Evolutionary conservation across 2,888 invertebrate species (phyloP).

Genomic region (Watsonalla cultraria): DNA sequence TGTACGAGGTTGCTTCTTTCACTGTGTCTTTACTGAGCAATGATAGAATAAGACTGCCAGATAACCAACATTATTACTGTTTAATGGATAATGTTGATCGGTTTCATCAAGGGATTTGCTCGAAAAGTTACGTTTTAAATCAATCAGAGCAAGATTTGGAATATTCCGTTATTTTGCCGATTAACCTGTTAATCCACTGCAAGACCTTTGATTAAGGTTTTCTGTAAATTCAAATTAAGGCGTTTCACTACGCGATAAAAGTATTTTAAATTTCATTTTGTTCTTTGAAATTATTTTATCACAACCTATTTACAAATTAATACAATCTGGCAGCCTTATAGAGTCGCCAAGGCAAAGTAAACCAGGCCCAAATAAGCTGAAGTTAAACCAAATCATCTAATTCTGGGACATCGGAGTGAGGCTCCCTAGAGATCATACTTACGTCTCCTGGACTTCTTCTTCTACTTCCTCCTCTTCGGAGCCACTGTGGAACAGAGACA

Average conservation of each 20-base stretch:
- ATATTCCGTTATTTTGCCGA: too few species aligned
- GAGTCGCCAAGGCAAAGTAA: conserved; percentile 61
- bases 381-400: conserved; percentile 59
- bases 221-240: too few species aligned
- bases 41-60: conserved; percentile 1
- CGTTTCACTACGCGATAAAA: too few species aligned
- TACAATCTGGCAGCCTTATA: conserved; percentile 11
- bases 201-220: too few species aligned
- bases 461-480: conserved; percentile 87
- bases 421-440: conserved; percentile 66
- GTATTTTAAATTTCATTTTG: too few species aligned
- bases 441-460: conserved; percentile 88
- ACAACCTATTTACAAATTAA: too few species aligned
- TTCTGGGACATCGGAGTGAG: conserved; percentile 35
- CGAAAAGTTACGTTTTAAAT: too few species aligned
- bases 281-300: too few species aligned
- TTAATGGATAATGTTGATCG: too few species aligned
- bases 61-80: conserved; percentile 25
- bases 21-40: conserved; percentile 1
- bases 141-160: too few species aligned
- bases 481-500: conserved; percentile 66
- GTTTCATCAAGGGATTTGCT: too few species aligned
- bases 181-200: too few species aligned
- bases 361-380: conserved; percentile 66
- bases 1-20: conserved; percentile 12